Evolutionary conservation across 2,888 invertebrate species (phyloP).

Genomic region (Caenorhabditis sp.): DNA sequence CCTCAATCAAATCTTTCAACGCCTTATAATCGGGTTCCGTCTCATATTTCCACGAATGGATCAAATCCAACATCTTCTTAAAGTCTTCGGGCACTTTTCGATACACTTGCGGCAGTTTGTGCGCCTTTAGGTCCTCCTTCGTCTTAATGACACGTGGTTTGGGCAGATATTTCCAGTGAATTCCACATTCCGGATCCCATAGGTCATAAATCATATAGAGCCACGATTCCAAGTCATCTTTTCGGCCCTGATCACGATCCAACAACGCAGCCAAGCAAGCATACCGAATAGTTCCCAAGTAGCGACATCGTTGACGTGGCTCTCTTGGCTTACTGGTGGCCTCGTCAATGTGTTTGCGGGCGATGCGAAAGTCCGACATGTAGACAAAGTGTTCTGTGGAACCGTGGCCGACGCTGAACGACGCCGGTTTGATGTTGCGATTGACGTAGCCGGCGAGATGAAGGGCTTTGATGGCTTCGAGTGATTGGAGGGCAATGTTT

Average conservation of each 20-base stretch:
- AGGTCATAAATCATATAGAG: slow-evolving; percentile 36
- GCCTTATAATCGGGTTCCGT: slow-evolving; percentile 22
- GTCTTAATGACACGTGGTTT: slow-evolving; percentile 9
- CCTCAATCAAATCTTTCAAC: background rate
- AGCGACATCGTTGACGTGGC: slow-evolving; percentile 9
- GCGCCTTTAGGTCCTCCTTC: slow-evolving; percentile 27
- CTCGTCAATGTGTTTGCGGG: slow-evolving; percentile 12
- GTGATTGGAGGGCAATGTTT: background rate
- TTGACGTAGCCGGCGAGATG: slow-evolving; percentile 26
- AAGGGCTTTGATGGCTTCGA: background rate
- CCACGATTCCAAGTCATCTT: slow-evolving; percentile 38
- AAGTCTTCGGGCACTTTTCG: slow-evolving; percentile 19
- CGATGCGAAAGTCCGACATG: slow-evolving; percentile 21
- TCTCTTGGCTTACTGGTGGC: background rate
- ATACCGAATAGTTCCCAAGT: slow-evolving; percentile 26
- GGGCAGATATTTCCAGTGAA: slow-evolving; percentile 17
- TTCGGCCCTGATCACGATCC: slow-evolving; percentile 22
- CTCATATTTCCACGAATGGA: slow-evolving; percentile 15
- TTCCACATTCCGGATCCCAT: slow-evolving; percentile 18
- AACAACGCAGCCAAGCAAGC: slow-evolving; percentile 13
- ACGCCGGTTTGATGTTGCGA: slow-evolving; percentile 27
- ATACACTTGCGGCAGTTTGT: slow-evolving; percentile 14
- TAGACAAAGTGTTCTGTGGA: slow-evolving; percentile 3
- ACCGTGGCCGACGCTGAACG: slow-evolving; percentile 4
- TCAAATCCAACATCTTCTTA: slow-evolving; percentile 32